phyloP scores from a whole-genome alignment of 2,888 invertebrate genomes.

The Tetragonisca angustula region DNA sequence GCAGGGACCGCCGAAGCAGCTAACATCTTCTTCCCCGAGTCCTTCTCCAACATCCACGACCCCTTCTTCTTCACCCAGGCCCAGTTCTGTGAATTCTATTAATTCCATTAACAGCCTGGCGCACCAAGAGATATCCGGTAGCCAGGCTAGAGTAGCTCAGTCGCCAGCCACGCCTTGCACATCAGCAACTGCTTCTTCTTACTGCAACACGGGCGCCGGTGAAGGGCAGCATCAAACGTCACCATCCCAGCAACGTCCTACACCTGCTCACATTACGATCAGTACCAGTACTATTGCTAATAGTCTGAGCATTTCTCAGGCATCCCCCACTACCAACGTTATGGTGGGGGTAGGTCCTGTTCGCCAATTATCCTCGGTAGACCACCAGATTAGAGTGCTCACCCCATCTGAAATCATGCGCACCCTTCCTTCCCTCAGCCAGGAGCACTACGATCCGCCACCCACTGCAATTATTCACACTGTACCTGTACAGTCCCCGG shows the following conservation, averaged over 20 bases:
- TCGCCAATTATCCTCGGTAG: constrained; percentile 85
- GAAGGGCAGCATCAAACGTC: constrained; percentile 80
- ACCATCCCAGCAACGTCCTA: constrained; percentile 77
- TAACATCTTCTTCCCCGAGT: constrained; percentile 82
- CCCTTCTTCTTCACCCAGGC: constrained; percentile 81
- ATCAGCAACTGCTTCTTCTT: constrained; percentile 74
- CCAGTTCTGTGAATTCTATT: constrained; percentile 79
- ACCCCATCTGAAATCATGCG: constrained; percentile 96
- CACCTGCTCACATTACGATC: constrained; percentile 75
- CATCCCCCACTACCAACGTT: constrained; percentile 78
- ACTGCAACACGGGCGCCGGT: constrained; percentile 78
- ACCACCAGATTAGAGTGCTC: constrained; percentile 94
- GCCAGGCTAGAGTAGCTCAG: constrained; percentile 79
- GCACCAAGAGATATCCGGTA: constrained; percentile 77
- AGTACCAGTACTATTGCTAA: constrained; percentile 75
- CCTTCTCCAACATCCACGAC: constrained; percentile 80
- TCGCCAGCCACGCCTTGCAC: constrained; percentile 79
- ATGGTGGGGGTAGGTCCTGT: constrained; percentile 84
- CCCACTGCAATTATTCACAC: constrained; percentile 85
- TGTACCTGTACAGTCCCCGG: constrained; percentile 84
- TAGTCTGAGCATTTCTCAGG: constrained; percentile 72
- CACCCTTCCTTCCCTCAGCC: constrained; percentile 93
- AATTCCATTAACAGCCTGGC: constrained; percentile 79
- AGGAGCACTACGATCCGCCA: constrained; percentile 88
- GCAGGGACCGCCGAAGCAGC: constrained; percentile 83